Evolutionary conservation across 2,888 invertebrate genomes (phyloP).

Genomic region (Strigamia maritima): DNA sequence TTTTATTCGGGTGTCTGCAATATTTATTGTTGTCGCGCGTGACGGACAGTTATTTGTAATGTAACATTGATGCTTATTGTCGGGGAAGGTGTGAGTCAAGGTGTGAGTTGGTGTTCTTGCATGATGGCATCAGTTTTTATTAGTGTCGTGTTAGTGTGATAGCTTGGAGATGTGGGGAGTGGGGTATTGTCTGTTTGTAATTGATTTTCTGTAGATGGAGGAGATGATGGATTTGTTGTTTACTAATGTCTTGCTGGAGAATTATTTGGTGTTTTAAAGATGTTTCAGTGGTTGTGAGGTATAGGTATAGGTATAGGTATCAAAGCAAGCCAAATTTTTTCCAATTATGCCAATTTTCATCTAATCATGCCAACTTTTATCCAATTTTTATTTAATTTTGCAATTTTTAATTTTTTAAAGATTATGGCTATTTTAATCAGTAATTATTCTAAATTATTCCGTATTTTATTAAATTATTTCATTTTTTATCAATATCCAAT

Average conservation of each 20-base stretch:
- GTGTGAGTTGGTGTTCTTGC: neutral
- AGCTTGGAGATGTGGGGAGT: neutral
- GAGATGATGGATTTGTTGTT: neutral
- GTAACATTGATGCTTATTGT: conserved; percentile 14
- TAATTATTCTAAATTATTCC: no score
- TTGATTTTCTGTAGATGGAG: neutral
- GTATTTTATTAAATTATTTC: no score
- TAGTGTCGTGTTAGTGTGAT: neutral
- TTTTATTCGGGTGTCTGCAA: neutral
- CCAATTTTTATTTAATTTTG: no score
- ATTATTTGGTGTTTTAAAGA: no score
- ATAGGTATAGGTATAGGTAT: no score
- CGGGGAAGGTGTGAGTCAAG: neutral
- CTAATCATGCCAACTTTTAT: no score
- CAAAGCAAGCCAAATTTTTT: no score
- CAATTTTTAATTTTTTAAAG: no score
- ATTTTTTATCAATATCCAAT: no score
- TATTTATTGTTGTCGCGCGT: neutral
- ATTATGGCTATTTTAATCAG: no score
- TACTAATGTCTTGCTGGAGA: neutral
- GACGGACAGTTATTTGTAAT: neutral
- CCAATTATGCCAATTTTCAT: no score
- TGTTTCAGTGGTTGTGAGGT: no score
- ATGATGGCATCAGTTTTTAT: conserved; percentile 24
- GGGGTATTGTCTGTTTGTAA: neutral